A percentile compares a stretch with the other conserved stretches of the same genome.
phyloP scores from a whole-genome alignment of 2,797 vertebrate species.

The Austrolebias charrua region DNA sequence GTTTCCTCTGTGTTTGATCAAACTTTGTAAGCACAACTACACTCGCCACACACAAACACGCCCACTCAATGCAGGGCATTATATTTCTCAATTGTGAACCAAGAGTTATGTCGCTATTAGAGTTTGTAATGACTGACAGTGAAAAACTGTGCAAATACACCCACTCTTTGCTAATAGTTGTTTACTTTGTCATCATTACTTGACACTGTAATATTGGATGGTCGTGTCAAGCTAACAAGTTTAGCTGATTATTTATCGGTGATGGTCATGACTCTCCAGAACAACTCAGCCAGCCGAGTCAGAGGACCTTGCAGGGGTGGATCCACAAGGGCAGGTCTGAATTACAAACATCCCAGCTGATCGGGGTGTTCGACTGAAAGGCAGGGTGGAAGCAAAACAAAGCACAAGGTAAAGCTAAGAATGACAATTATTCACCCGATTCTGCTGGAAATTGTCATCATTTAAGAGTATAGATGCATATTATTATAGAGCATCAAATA shows the following conservation, averaged over 20 bases:
- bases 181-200: constrained; percentile 52
- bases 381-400: constrained; percentile 39
- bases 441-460: constrained; percentile 76
- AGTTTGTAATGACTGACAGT: constrained; percentile 20
- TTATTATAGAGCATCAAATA: constrained; percentile 83
- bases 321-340: constrained; percentile 38
- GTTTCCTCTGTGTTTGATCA: constrained; percentile 48
- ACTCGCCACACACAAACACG: constrained; percentile 6
- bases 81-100: constrained; percentile 19
- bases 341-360: constrained; percentile 53
- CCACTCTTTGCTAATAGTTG: constrained; percentile 28
- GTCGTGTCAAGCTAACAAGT: constrained; percentile 53
- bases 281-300: constrained; percentile 52
- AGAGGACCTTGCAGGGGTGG: constrained; percentile 55
- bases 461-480: constrained; percentile 81
- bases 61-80: background rate
- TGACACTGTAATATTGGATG: constrained; percentile 50
- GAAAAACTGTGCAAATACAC: constrained; percentile 35
- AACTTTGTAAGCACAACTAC: constrained; percentile 2
- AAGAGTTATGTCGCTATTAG: constrained; percentile 22
- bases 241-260: constrained; percentile 57
- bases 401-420: constrained; percentile 52
- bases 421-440: constrained; percentile 38
- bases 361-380: constrained; percentile 28
- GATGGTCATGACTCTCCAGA: constrained; percentile 51